Conservation (phyloP, 2,797 vertebrate genomes). For the Hemitrygon akajei region DNA sequence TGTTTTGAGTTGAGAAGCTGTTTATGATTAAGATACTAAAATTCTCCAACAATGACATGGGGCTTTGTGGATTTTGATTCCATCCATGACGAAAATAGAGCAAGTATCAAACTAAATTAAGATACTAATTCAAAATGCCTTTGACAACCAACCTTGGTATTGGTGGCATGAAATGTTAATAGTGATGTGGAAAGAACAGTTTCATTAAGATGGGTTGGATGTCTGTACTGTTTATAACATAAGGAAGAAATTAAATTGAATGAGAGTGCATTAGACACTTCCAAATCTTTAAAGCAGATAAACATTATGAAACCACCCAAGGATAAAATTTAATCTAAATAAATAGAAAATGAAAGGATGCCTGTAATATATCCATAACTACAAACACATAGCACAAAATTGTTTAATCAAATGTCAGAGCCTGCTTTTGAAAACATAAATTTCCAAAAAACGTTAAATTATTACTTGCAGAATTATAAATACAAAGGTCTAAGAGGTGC, state of each 20-base stretch:
- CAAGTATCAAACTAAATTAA: background rate
- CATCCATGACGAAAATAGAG: background rate
- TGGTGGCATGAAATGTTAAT: background rate
- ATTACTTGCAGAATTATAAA: background rate
- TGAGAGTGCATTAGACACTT: slow-evolving; percentile 59
- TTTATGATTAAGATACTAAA: background rate
- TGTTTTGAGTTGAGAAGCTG: background rate
- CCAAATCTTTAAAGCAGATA: slow-evolving; percentile 66
- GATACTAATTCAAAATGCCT: background rate
- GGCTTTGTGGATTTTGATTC: slow-evolving; percentile 12
- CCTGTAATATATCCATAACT: slow-evolving; percentile 57
- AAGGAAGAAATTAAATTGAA: slow-evolving; percentile 66
- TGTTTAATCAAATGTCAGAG: slow-evolving; percentile 62
- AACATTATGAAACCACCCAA: slow-evolving; percentile 69
- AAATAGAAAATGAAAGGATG: slow-evolving; percentile 62
- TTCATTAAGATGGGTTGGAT: background rate
- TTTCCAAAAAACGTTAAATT: slow-evolving; percentile 7
- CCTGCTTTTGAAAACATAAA: background rate
- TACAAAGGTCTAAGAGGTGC: background rate
- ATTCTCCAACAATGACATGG: background rate
- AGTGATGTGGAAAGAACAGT: background rate
- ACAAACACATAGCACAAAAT: slow-evolving; percentile 57
- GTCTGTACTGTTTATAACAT: slow-evolving; percentile 51
- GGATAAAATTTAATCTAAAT: slow-evolving; percentile 76
- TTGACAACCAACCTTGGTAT: background rate